These are phyloP conservation scores for Epizoanthus ramosus DNA, from an alignment of 92 coral and sea anemone species.

Conservation along the genomic window DNA sequence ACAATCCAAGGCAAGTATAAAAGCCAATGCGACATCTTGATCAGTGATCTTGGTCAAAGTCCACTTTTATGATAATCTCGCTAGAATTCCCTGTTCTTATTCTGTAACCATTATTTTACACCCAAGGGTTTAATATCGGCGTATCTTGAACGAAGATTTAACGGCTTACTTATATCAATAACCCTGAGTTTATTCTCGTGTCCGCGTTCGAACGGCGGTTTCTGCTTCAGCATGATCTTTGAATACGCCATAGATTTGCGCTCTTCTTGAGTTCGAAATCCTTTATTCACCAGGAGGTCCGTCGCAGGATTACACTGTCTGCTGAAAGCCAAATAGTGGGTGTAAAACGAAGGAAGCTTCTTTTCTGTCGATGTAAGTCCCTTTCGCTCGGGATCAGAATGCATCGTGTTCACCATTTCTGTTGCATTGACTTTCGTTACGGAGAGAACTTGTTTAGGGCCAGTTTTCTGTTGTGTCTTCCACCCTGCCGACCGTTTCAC, in stretches of 20 bases:
- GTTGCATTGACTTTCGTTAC: neutral
- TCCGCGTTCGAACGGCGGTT: neutral
- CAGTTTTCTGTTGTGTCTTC: neutral
- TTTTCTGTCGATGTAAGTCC: neutral
- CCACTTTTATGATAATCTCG: no score
- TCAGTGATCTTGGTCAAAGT: no score
- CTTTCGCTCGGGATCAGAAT: neutral
- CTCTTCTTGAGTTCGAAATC: conserved; percentile 37
- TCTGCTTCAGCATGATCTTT: conserved; percentile 14
- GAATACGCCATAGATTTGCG: conserved; percentile 28
- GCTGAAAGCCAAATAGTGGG: conserved; percentile 5
- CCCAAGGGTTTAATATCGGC: neutral
- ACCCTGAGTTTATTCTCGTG: neutral
- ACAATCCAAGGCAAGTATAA: no score
- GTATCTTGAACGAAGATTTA: conserved; percentile 12
- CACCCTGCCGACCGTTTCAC: neutral
- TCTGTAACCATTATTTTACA: conserved; percentile 1
- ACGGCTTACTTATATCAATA: conserved; percentile 13
- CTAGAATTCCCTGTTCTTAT: no score
- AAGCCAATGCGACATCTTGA: no score
- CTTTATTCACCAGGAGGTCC: conserved; percentile 7
- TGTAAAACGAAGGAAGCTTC: neutral
- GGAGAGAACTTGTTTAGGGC: neutral
- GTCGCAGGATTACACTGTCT: neutral
- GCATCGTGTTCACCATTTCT: neutral